Conservation (phyloP, 2,113 vertebrate genomes). For the Poeciliopsis prolifica region DNA sequence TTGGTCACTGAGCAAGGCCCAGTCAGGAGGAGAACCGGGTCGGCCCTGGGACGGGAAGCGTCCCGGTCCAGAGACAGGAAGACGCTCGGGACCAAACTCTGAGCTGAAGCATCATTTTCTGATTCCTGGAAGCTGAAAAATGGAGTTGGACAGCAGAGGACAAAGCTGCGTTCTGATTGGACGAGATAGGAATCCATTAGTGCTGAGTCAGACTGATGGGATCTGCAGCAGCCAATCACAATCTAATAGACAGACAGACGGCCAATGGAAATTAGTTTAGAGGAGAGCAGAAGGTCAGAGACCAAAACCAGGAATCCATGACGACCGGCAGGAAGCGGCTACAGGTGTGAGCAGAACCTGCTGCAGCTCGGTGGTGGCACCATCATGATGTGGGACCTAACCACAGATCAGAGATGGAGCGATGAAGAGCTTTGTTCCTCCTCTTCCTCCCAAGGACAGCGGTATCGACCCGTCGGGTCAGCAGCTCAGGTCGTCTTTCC, state of each 20-base stretch:
- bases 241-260: slow-evolving; percentile 50
- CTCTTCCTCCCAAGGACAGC: slow-evolving; percentile 48
- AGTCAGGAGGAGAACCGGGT: slow-evolving; percentile 8
- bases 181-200: slow-evolving; percentile 55
- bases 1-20: not conserved
- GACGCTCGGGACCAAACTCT: not conserved
- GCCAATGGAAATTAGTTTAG: slow-evolving; percentile 68
- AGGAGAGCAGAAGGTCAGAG: slow-evolving; percentile 44
- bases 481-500: slow-evolving; percentile 52
- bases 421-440: not conserved
- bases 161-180: slow-evolving; percentile 21
- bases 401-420: too few species aligned
- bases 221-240: slow-evolving; percentile 64
- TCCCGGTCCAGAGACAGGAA: not conserved
- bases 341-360: too few species aligned
- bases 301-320: not conserved
- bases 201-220: slow-evolving; percentile 48
- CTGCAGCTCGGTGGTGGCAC: not conserved
- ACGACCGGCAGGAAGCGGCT: too few species aligned
- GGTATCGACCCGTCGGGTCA: slow-evolving; percentile 50
- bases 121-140: slow-evolving; percentile 1
- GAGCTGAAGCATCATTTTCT: not conserved
- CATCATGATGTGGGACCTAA: too few species aligned
- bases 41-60: slow-evolving; percentile 11
- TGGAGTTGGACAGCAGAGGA: slow-evolving; percentile 39